These are phyloP conservation scores for Neodiprion lecontei DNA, from an alignment of 1,140 invertebrate genomes.

Conservation along the genomic window DNA sequence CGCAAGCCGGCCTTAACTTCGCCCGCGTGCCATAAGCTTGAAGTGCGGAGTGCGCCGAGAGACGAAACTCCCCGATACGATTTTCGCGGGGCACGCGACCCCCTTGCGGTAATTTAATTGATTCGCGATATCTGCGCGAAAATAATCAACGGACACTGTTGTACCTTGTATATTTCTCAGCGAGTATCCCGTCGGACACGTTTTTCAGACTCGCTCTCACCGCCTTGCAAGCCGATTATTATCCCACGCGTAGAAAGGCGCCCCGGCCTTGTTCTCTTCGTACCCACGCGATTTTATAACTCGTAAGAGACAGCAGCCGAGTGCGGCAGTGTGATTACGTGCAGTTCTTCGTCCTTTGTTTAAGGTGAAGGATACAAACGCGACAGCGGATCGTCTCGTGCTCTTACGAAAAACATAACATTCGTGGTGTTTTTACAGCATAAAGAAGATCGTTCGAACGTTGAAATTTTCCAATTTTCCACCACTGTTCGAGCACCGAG, in stretches of 20 bases:
- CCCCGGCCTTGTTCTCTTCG: background rate
- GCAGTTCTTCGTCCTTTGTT: background rate
- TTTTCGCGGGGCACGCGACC: background rate
- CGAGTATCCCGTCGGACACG: too few relatives aligned
- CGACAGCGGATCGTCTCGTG: too few relatives aligned
- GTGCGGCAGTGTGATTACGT: background rate
- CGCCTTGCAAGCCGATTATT: background rate
- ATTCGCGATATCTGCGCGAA: background rate
- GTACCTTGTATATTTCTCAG: too few relatives aligned
- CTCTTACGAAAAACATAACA: too few relatives aligned
- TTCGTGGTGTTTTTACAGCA: too few relatives aligned
- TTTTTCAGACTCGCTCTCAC: background rate
- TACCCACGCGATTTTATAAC: background rate
- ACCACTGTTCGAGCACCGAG: too few relatives aligned
- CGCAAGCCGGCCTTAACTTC: background rate
- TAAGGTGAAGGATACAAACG: too few relatives aligned
- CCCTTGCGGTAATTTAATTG: background rate
- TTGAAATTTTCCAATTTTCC: too few relatives aligned
- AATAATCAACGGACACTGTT: background rate
- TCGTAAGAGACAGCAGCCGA: background rate
- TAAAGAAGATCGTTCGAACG: too few relatives aligned
- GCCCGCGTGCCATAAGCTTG: background rate
- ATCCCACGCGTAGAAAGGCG: slow-evolving; percentile 4
- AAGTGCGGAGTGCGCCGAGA: slow-evolving; percentile 3
- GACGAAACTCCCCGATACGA: background rate